Percentiles rank a stretch among this genome's conserved stretches.
phyloP scores from a whole-genome alignment of 2,113 vertebrate genomes.

The Arothron firmamentum region DNA sequence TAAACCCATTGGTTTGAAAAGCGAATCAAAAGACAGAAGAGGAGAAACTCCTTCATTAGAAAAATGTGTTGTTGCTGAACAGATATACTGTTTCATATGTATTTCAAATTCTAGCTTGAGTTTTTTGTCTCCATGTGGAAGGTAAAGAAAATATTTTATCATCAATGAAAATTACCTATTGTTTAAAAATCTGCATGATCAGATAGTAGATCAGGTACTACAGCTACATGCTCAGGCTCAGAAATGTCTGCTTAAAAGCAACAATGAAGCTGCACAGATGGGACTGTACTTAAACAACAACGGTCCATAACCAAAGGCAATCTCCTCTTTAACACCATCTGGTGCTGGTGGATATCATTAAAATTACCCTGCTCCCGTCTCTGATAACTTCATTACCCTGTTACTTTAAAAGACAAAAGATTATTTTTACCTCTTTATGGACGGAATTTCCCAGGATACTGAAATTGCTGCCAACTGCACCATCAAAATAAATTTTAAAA shows the following conservation, averaged over 20 bases:
- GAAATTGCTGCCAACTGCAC: background rate
- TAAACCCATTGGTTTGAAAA: constrained; percentile 34
- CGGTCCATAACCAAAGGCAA: constrained; percentile 35
- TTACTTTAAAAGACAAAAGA: constrained; percentile 15
- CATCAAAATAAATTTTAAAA: background rate
- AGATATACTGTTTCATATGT: background rate
- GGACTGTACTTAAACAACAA: constrained; percentile 34
- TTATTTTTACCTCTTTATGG: constrained; percentile 1
- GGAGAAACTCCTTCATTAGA: too few relatives aligned
- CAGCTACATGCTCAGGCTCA: too few relatives aligned
- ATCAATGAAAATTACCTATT: background rate
- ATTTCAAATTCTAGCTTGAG: background rate
- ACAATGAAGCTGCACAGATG: constrained; percentile 33
- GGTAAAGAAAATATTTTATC: background rate
- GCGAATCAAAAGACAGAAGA: constrained; percentile 16
- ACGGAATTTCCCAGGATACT: background rate
- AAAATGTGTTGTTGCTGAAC: too few relatives aligned
- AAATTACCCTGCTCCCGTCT: constrained; percentile 17
- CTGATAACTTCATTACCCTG: constrained; percentile 24
- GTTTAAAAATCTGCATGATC: constrained; percentile 16
- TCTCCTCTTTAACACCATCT: constrained; percentile 50
- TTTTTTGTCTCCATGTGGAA: background rate
- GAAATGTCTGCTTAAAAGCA: too few relatives aligned
- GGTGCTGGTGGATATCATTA: constrained; percentile 27
- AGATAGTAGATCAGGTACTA: background rate